phyloP scores from a whole-genome alignment of 1,140 invertebrate species.

The Cyrtorhinus lividipennis region DNA sequence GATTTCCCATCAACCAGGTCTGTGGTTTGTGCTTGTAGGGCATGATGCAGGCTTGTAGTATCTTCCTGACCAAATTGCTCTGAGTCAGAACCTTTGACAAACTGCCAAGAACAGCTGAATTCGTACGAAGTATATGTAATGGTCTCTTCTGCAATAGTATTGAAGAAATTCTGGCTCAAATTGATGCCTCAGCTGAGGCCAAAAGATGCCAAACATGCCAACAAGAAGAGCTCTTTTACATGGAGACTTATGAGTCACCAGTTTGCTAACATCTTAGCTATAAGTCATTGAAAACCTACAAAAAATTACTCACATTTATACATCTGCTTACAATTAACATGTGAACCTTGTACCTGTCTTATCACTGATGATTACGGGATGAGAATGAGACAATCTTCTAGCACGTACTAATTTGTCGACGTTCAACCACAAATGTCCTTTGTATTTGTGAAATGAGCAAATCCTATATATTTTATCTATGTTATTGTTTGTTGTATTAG shows the following conservation, averaged over 20 bases:
- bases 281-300: background rate
- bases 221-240: background rate
- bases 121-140: no score
- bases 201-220: background rate
- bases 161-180: no score
- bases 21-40: no score
- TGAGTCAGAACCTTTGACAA: no score
- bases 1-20: no score
- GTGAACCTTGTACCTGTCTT: background rate
- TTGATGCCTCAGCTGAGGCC: no score
- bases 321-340: background rate
- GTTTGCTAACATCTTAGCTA: background rate
- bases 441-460: background rate
- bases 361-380: background rate
- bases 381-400: background rate
- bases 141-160: no score
- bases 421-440: background rate
- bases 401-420: background rate
- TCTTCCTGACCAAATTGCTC: no score
- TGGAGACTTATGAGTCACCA: background rate
- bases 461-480: background rate
- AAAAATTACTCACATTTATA: no score
- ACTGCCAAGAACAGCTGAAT: no score
- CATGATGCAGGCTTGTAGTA: no score
- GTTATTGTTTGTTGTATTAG: conserved; percentile 1